Base-by-base conservation (phyloP, 92 coral and sea anemone species). In the Isaurus tuberculatus region DNA sequence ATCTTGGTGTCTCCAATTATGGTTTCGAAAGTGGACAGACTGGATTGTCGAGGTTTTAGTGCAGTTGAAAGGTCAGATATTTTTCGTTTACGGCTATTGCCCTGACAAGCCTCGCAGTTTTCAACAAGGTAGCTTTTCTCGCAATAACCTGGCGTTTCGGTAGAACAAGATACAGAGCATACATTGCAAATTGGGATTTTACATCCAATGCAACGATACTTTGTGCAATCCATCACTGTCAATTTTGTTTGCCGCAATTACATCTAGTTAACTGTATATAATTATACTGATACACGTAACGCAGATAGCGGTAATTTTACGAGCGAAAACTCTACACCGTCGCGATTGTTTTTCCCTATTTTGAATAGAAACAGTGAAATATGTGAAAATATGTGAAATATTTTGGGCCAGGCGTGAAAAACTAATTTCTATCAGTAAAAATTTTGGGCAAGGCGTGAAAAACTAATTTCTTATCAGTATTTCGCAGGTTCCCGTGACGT, bases 71-170 rank as follows among this genome's bases (percentile, higher is more conserved):
- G 71, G 64, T 83, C 86, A 28, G 90, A 82, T 16, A 77, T 26
- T 75, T 44, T 82, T 83, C 37, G 87, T 83, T 51, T 83, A 22
- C 70, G 70, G 65, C 89, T 65, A 80, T 75, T 84, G 49, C 75
- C 65, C 79, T 87, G 82, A 80, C 94, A 84, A 44, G 75, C 80
- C 28, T 79, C 42, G 69, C 94, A 91, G 49, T 91, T 88, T 84
- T 91, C 91, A 73, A 87, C 89, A 71, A 80, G 68, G 32, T 84
- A 87, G 22, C 31, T 70, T 49, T 91, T 82, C 67, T 90, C 84
- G 75, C 86, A 75, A 58, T 90, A 90, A 69, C 93, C 89, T 25
- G 89, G 94, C 23, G 91, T 87, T 91, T 87, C 86, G n/a, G 71
- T 69, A 83, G 91, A 80, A 63, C 87, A 91, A 73, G 89, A 25